Evolutionary conservation across 2,113 vertebrate genomes (phyloP), one percentile per base, ranked within the genome.

Genomic region (Macquaria ambigua): DNA sequence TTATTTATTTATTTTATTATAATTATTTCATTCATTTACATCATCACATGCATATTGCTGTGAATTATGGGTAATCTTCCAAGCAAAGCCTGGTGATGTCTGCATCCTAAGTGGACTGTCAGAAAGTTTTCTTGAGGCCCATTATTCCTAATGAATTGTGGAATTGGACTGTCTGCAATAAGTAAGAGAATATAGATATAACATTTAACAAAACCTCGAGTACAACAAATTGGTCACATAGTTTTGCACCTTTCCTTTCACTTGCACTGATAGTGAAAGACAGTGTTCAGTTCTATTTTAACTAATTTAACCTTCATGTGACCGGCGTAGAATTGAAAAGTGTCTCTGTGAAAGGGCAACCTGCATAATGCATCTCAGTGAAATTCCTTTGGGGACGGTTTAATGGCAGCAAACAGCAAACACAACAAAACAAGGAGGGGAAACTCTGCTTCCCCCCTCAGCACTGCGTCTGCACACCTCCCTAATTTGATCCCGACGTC

Each of bases 321-420:
- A 71, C 74, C 34, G 8, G 28, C 72, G 43, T 37, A 28, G 83
- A 72, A 63, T 39, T 63, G 63, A 64, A 48, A 83, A 81, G 67
- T 72, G 73, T 82, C 59, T 75, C 10, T 52, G 46, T 41, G 72
- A 82, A 88, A 87, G 83, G 61, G 62, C 56, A 83, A 48, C 75
- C 81, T 90, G 89, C 74, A 68, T 87, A 87, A 90, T 85, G 86
- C 77, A 81, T 79, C 62, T 58, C 56, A n/a, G 63, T 74, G 69
- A 10, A 48, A 59, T 9, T 81, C 89, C 86, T 71, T 3, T 72
- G 86, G 79, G 85, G 79, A 68, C 1, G 23, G n/a, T 25, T 78
- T 78, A 87, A 84, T 79, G 80, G 84, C 85, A 82, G 62, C 78
- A 81, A 80, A 84, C 85, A 79, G 77, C 85, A 83, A 79, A 86